Evolutionary conservation across 2,888 invertebrate genomes (phyloP).

Genomic region (Pedicia rivosa): DNA sequence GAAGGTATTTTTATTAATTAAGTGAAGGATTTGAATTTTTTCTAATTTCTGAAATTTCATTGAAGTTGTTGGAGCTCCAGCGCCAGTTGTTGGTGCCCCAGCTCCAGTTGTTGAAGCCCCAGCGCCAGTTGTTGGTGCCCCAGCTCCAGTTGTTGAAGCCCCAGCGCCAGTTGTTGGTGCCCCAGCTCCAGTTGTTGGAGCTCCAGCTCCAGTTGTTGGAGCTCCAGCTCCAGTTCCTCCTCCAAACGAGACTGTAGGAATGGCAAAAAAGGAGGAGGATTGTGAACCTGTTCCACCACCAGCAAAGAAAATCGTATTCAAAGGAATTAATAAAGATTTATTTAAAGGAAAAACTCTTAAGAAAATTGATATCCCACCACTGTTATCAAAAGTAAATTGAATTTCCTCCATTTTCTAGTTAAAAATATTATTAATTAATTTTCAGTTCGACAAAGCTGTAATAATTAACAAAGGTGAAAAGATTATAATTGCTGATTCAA

Average conservation of each 20-base stretch:
- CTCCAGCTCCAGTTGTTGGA: not conserved
- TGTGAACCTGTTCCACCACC: not conserved
- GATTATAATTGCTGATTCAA: too few relatives aligned
- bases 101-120: not conserved
- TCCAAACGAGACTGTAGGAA: not conserved
- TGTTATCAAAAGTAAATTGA: too few relatives aligned
- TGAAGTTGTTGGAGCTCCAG: not conserved
- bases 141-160: not conserved
- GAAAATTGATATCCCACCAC: too few relatives aligned
- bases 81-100: not conserved
- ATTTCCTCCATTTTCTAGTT: too few relatives aligned
- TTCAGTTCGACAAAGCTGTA: too few relatives aligned
- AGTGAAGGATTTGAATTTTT: too few relatives aligned
- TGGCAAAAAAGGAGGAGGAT: not conserved
- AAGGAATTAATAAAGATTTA: not conserved
- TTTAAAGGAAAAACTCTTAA: not conserved
- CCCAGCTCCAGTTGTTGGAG: not conserved
- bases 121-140: not conserved
- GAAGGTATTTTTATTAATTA: too few relatives aligned
- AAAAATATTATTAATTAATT: too few relatives aligned
- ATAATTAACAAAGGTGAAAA: too few relatives aligned
- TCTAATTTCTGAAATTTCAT: too few relatives aligned
- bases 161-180: not conserved
- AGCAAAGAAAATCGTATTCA: not conserved
- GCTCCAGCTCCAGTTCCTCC: not conserved